Evolutionary conservation across 1,140 invertebrate species (phyloP), one percentile per base, ranked within the genome.

Genomic region (Helicoverpa zea): DNA sequence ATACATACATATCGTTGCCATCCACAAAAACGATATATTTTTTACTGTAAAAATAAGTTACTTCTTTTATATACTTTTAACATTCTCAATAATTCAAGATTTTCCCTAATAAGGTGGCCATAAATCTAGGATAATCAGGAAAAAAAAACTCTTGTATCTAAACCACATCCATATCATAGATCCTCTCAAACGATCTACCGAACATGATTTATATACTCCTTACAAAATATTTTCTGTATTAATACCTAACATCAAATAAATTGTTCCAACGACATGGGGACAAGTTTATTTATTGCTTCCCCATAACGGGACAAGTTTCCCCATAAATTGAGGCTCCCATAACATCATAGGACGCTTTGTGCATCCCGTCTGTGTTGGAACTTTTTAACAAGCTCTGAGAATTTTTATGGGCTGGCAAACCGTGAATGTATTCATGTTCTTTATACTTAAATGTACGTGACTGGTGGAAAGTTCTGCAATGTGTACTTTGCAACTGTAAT

Each of bases 341-440:
- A 80, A 70, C 68, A 66, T 66, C 49, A 72, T 58, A 66, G 81
- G 82, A 84, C 83, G 74, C 61, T 82, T 81, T 82, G 74, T 80
- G 79, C 74, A 74, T 51, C 80, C 79, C 84, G 84, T 83, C 86
- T 86, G 83, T 68, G 82, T 70, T 29, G 47, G 13, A 85, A 86
- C 81, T 86, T 87, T 66, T 81, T 86, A 83, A 86, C 84, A 83
- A 83, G 83, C 86, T 74, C 79, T 81, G 82, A 86, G 80, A 83
- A 83, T 84, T 86, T 84, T 80, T 81, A 83, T 74, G 75, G 43
- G 63, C 63, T 49, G 63, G 43, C 63, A 66, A 66, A 66, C n/a
- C 35, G 63, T 66, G 47, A 66, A 66, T 66, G 63, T 66, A 66
- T 66, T 66, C 63, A 66, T 66, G 63, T n/a, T 43, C 29, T 59